Percentiles rank a stretch among this genome's conserved stretches.
Evolutionary conservation across 2,797 vertebrate species (phyloP).

Genomic region (Gambusia yucatana): DNA sequence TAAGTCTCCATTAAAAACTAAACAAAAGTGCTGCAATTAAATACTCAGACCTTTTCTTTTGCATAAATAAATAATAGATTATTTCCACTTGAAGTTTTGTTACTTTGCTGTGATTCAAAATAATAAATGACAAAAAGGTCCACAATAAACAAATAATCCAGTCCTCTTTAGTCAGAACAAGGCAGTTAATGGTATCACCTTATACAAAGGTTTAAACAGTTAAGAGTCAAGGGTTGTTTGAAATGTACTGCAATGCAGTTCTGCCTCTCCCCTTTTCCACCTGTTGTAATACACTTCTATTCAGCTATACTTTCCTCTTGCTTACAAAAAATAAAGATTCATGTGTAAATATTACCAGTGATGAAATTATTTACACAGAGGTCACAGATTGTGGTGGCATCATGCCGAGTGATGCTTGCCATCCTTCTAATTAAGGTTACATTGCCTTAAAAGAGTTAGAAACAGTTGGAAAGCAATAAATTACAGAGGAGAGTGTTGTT

Average conservation of each 20-base stretch:
- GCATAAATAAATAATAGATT: constrained; percentile 44
- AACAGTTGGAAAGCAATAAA: neutral
- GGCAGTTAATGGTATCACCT: neutral
- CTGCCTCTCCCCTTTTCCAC: neutral
- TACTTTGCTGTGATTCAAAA: constrained; percentile 20
- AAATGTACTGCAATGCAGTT: neutral
- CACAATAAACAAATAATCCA: constrained; percentile 25
- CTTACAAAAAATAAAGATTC: neutral
- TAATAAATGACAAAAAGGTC: constrained; percentile 6
- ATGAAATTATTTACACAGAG: neutral
- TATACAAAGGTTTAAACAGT: neutral
- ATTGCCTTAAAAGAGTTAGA: neutral
- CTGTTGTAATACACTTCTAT: neutral
- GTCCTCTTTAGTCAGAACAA: neutral
- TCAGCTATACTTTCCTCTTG: neutral
- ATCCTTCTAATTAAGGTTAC: neutral
- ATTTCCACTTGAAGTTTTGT: constrained; percentile 36
- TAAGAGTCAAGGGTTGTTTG: neutral
- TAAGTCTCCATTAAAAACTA: constrained; percentile 13
- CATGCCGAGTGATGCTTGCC: neutral
- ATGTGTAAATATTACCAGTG: neutral
- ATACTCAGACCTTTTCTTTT: constrained; percentile 10
- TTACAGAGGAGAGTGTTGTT: neutral
- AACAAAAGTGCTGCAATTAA: constrained; percentile 27
- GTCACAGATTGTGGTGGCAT: neutral